These are phyloP conservation scores for Eumerus sabulonum DNA, from an alignment of 2,888 invertebrate species.

Conservation along the genomic window DNA sequence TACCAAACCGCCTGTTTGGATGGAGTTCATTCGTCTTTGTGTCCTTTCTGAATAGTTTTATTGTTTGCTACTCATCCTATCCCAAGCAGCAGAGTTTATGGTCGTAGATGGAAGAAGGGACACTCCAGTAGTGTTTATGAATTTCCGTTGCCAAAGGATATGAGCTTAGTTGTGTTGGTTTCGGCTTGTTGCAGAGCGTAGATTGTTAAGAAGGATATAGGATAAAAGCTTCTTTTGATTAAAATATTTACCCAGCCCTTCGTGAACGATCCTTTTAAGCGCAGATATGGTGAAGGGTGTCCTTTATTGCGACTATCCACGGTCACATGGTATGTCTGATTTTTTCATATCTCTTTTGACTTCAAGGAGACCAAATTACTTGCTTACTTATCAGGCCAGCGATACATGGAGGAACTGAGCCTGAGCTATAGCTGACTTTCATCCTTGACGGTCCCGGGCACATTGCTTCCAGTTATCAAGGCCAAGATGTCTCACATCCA, in stretches of 20 bases:
- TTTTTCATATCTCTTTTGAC: constrained; percentile 3
- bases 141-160: constrained; percentile 30
- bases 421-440: too few species aligned
- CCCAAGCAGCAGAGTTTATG: background rate
- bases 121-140: constrained; percentile 30
- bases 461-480: too few species aligned
- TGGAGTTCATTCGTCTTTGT: constrained; percentile 60
- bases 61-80: background rate
- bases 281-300: constrained; percentile 42
- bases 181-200: background rate
- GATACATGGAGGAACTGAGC: too few species aligned
- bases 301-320: constrained; percentile 36
- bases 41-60: too few species aligned
- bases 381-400: too few species aligned
- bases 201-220: constrained; percentile 20
- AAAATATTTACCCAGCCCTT: constrained; percentile 60
- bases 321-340: constrained; percentile 22
- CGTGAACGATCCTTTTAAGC: constrained; percentile 19
- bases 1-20: constrained; percentile 47
- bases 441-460: too few species aligned
- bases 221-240: constrained; percentile 35
- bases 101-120: background rate
- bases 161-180: constrained; percentile 29
- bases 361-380: too few species aligned
- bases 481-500: too few species aligned